These are phyloP conservation scores for Rhorus exstirpatorius DNA, from an alignment of 2,888 invertebrate genomes.

Conservation along the genomic window DNA sequence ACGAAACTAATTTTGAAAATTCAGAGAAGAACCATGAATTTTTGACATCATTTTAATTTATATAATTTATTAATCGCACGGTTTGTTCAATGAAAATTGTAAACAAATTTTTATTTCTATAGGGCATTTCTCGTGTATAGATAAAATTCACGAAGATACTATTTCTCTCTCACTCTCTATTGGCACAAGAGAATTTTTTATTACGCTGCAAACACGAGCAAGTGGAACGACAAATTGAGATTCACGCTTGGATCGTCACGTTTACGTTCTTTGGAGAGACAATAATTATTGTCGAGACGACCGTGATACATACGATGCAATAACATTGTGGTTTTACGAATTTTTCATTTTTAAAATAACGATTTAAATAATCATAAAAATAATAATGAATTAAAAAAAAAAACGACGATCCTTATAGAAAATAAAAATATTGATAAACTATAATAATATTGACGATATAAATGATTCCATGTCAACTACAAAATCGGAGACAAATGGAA, in stretches of 20 bases:
- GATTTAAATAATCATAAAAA: not conserved
- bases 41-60: too few relatives aligned
- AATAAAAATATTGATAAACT: not conserved
- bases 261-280: slow-evolving; percentile 16
- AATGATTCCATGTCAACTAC: not conserved
- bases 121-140: too few relatives aligned
- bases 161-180: not conserved
- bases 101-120: too few relatives aligned
- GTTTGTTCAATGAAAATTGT: too few relatives aligned
- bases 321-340: not conserved
- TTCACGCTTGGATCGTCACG: slow-evolving; percentile 65
- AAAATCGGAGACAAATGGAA: not conserved
- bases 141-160: not conserved
- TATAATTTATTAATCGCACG: too few relatives aligned
- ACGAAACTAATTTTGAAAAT: too few relatives aligned
- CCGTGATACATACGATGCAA: slow-evolving; percentile 32
- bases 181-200: not conserved
- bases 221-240: slow-evolving; percentile 60
- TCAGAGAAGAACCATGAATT: too few relatives aligned
- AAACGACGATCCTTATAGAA: not conserved
- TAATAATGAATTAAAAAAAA: not conserved
- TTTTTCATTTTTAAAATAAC: not conserved
- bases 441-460: not conserved
- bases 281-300: slow-evolving; percentile 34
- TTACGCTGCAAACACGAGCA: slow-evolving; percentile 28